Evolutionary conservation across 2,797 vertebrate species (phyloP), one percentile per base, ranked within the genome.

Genomic region (Melanotaenia nigrans): DNA sequence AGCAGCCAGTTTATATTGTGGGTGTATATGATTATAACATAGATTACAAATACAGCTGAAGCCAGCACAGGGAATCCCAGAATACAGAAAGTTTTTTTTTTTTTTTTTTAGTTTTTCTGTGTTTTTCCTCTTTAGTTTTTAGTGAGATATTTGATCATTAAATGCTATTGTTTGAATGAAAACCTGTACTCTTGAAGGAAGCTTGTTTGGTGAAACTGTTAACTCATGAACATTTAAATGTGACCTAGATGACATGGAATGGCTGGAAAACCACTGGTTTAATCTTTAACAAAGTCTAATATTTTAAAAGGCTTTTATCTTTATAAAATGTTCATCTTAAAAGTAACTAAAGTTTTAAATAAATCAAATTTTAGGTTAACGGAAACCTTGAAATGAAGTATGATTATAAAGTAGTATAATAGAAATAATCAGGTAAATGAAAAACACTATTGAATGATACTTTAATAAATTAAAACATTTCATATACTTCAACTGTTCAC

Each of bases 241-340:
- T 45, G 68, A 30, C 42, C 18, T 42, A 32, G 47, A 54, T 12
- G 12, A 18, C 12, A 51, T 13, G 7, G 56, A 40, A 32, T 5
- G 24, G 24, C 47, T 30, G 54, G 60, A 51, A 51, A 65, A 64
- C 13, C 18, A 58, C 53, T 30, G 12, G 54, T 62, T 72, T 72
- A 72, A 58, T 64, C 16, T 58, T 57, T 58, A 63, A 71, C 68
- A 25, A 8, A 4, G 6, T 12, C 30, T 68, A 35, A 3, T 61
- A 8, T 60, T 35, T 59, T 28, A 51, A 60, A 20, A 30, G 2
- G 0, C 25, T 22, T 51, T 69, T 61, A 14, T 38, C n/a, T 28
- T 25, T 35, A 6, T 71, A 7, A 57, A 63, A 35, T n/a, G 16
- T 7, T 71, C 13, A n/a, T 36, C 32, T 57, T 57, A 25, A 63